Evolutionary conservation across 1,140 invertebrate species (phyloP).

Genomic region (Euschistus heros): DNA sequence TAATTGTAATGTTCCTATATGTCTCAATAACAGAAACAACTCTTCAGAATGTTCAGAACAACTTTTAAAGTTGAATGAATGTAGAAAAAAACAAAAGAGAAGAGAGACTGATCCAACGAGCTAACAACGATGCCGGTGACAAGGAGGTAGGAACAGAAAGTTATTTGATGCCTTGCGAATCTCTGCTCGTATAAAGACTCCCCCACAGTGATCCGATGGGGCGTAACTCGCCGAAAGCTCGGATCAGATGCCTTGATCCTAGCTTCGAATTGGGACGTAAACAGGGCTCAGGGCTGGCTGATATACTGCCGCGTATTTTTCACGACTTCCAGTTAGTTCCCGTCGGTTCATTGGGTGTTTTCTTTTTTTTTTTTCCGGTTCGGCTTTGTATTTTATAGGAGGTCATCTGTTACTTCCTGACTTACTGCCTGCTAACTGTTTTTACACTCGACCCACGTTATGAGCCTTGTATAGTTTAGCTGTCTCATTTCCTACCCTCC

Average conservation of each 20-base stretch:
- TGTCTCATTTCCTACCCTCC: background rate
- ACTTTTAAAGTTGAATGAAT: too few species aligned
- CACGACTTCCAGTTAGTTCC: slow-evolving; percentile 3
- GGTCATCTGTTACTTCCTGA: slow-evolving; percentile 8
- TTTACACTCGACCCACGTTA: slow-evolving; percentile 2
- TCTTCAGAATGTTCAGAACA: too few species aligned
- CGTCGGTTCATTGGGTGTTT: background rate
- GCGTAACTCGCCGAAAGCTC: too few species aligned
- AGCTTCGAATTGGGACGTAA: background rate
- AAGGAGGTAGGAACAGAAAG: too few species aligned
- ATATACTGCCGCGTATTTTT: slow-evolving; percentile 9
- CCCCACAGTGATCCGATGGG: too few species aligned
- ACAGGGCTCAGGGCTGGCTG: background rate
- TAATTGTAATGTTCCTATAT: too few species aligned
- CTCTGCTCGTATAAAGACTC: too few species aligned
- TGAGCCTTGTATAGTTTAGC: slow-evolving; percentile 4
- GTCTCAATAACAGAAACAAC: too few species aligned
- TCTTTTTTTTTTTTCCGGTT: background rate
- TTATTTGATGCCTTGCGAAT: too few species aligned
- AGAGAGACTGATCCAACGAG: too few species aligned
- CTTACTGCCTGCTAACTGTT: slow-evolving; percentile 11
- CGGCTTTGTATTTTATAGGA: slow-evolving; percentile 13
- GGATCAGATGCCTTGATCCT: background rate
- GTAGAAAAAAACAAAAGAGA: too few species aligned
- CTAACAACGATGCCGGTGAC: too few species aligned